These are phyloP conservation scores for Mythimna vitellina DNA, from an alignment of 2,888 invertebrate species.

Conservation along the genomic window DNA sequence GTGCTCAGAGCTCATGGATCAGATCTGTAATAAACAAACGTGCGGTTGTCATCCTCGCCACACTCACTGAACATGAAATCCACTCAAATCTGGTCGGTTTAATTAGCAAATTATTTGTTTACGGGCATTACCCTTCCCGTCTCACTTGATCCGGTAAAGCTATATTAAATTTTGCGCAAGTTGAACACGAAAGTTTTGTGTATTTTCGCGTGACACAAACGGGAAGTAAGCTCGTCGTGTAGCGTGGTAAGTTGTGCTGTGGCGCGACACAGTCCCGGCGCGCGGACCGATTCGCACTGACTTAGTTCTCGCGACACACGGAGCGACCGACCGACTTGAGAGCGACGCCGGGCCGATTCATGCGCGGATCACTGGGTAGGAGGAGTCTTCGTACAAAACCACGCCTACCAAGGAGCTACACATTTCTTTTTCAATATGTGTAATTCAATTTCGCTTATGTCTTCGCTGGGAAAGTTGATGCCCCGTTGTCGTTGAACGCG, in stretches of 20 bases:
- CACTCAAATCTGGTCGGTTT: slow-evolving; percentile 72
- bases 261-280: slow-evolving; percentile 76
- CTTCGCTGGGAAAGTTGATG: slow-evolving; percentile 91
- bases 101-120: slow-evolving; percentile 75
- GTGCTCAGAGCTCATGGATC: slow-evolving; percentile 52
- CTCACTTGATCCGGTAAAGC: slow-evolving; percentile 73
- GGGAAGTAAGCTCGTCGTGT: slow-evolving; percentile 74
- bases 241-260: slow-evolving; percentile 76
- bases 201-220: slow-evolving; percentile 68
- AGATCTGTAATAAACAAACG: slow-evolving; percentile 64
- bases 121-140: slow-evolving; percentile 69
- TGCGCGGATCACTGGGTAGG: slow-evolving; percentile 87
- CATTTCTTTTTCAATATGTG: slow-evolving; percentile 91
- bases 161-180: slow-evolving; percentile 76
- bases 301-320: slow-evolving; percentile 71
- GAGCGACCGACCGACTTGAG: slow-evolving; percentile 75
- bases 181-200: slow-evolving; percentile 76
- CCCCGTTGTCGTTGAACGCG: slow-evolving; percentile 90
- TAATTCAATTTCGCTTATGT: slow-evolving; percentile 91
- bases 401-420: slow-evolving; percentile 90
- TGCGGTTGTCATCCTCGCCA: slow-evolving; percentile 73
- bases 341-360: slow-evolving; percentile 81
- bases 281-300: slow-evolving; percentile 78
- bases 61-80: slow-evolving; percentile 80
- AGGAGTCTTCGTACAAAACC: slow-evolving; percentile 86